These are phyloP conservation scores for Poecilus cupreus DNA, from an alignment of 2,888 invertebrate genomes.

Conservation along the genomic window DNA sequence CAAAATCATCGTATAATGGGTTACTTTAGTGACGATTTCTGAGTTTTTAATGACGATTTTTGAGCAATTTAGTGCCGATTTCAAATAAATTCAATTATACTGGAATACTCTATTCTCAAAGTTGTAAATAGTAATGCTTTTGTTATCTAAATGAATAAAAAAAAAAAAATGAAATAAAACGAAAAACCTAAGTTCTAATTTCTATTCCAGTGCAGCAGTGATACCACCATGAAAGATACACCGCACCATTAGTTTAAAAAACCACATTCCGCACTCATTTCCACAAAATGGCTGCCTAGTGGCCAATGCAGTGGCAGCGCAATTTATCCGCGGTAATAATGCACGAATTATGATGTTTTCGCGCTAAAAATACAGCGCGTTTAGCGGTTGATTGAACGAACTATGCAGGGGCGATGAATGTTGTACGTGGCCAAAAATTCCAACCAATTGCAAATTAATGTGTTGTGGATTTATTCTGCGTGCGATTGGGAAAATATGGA, in stretches of 20 bases:
- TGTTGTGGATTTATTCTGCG: slow-evolving; percentile 13
- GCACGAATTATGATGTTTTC: slow-evolving; percentile 49
- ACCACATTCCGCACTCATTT: background rate
- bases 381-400: slow-evolving; percentile 26
- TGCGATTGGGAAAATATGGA: background rate
- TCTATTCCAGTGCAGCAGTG: slow-evolving; percentile 28
- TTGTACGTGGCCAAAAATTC: background rate
- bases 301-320: slow-evolving; percentile 7
- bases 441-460: slow-evolving; percentile 40
- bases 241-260: slow-evolving; percentile 45
- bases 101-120: too few species aligned
- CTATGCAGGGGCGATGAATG: slow-evolving; percentile 10
- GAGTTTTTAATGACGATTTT: too few species aligned
- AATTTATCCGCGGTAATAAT: slow-evolving; percentile 48
- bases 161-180: background rate
- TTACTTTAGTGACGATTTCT: too few species aligned
- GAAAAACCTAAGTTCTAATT: background rate
- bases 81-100: too few species aligned
- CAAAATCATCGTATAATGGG: too few species aligned
- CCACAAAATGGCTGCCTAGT: slow-evolving; percentile 8
- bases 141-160: too few species aligned
- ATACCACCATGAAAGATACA: slow-evolving; percentile 25
- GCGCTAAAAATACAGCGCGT: background rate
- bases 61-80: too few species aligned
- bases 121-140: too few species aligned